These are phyloP conservation scores for Bradynema listronoti DNA, from an alignment of 1,140 invertebrate genomes.

Conservation along the genomic window DNA sequence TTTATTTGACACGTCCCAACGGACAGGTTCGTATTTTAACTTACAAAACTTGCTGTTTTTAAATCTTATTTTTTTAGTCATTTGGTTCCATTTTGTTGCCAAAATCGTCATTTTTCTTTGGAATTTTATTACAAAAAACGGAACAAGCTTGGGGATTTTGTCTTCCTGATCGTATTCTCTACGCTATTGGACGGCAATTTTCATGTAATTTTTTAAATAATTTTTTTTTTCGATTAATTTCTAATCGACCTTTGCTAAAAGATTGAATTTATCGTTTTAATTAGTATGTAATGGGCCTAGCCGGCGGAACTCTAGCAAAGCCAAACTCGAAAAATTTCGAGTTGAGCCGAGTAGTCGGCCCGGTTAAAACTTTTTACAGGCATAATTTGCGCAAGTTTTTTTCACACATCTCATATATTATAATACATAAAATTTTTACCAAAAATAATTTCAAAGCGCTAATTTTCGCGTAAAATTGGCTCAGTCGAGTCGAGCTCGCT, in stretches of 20 bases:
- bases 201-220: slow-evolving; percentile 16
- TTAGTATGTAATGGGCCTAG: too few relatives aligned
- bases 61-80: slow-evolving; percentile 7
- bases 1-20: slow-evolving; percentile 27
- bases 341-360: too few relatives aligned
- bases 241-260: too few relatives aligned
- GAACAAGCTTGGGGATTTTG: slow-evolving; percentile 31
- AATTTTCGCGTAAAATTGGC: too few relatives aligned
- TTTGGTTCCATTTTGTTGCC: slow-evolving; percentile 12
- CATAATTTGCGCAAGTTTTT: background rate
- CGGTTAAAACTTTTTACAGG: background rate
- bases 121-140: slow-evolving; percentile 17
- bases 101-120: slow-evolving; percentile 14
- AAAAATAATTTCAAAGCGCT: background rate
- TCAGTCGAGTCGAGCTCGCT: too few relatives aligned
- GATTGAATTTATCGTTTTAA: too few relatives aligned
- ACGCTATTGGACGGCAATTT: slow-evolving; percentile 12
- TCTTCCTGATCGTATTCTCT: slow-evolving; percentile 15
- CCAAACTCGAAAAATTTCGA: too few relatives aligned
- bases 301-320: too few relatives aligned
- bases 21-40: slow-evolving; percentile 4
- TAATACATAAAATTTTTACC: background rate
- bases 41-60: background rate
- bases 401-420: too few relatives aligned
- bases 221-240: background rate